Percentiles rank a stretch among this genome's conserved stretches.
These are phyloP conservation scores for Pogoniulus pusillus DNA, from an alignment of 2,797 vertebrate species.

Conservation along the genomic window DNA sequence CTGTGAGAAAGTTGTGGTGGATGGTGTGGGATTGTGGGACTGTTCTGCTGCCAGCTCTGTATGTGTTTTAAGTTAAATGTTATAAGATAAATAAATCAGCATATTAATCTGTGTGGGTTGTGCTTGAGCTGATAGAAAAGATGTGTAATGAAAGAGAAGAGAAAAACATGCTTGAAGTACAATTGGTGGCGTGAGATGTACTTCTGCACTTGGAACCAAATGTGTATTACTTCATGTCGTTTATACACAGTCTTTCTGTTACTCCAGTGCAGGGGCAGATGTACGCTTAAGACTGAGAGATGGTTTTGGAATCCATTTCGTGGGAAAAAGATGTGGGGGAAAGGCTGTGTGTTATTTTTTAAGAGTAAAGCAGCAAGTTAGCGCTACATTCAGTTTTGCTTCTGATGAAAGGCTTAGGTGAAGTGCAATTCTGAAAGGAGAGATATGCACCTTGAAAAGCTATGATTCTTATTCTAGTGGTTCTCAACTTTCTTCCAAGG, in stretches of 20 bases:
- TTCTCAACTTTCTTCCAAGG: neutral
- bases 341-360: neutral
- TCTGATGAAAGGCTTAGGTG: neutral
- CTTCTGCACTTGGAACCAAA: constrained; percentile 5
- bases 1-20: constrained; percentile 27
- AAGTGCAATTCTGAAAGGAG: neutral
- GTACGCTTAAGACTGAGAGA: neutral
- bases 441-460: neutral
- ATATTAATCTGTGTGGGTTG: constrained; percentile 28
- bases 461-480: neutral
- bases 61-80: constrained; percentile 22
- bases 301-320: neutral
- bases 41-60: constrained; percentile 30
- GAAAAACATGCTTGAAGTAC: neutral
- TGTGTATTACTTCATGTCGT: neutral
- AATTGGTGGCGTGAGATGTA: neutral
- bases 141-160: constrained; percentile 11
- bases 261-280: neutral
- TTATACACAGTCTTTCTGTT: neutral
- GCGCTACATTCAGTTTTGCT: neutral
- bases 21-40: neutral
- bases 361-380: neutral
- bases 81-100: constrained; percentile 42
- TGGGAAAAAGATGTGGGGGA: neutral
- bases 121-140: constrained; percentile 12